Evolutionary conservation across 2,888 invertebrate genomes (phyloP).

Genomic region (Hirtodrosophila cameraria): DNA sequence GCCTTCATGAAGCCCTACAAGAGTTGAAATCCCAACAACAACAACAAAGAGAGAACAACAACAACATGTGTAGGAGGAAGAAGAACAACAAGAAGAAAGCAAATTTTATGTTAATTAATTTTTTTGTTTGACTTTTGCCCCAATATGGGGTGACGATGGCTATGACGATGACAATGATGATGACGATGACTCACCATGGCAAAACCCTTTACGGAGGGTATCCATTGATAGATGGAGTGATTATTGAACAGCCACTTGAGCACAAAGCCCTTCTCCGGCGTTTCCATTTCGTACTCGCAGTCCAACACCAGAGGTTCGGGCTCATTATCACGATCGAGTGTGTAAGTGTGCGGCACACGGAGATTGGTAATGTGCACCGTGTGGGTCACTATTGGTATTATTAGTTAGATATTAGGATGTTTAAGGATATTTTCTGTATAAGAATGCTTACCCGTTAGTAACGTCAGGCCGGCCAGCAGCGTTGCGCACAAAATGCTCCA

Average conservation of each 20-base stretch:
- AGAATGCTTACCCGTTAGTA: constrained; percentile 71
- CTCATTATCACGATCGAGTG: constrained; percentile 82
- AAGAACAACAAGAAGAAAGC: constrained; percentile 45
- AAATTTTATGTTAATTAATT: constrained; percentile 75
- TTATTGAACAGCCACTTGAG: constrained; percentile 84
- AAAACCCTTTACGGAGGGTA: constrained; percentile 83
- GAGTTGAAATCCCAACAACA: constrained; percentile 11
- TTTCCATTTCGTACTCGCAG: constrained; percentile 83
- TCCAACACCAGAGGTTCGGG: constrained; percentile 83
- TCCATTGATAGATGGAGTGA: constrained; percentile 84
- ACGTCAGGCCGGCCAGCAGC: constrained; percentile 79
- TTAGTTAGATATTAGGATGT: background rate
- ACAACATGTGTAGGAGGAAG: no score
- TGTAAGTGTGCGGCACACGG: constrained; percentile 84
- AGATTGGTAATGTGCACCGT: constrained; percentile 84
- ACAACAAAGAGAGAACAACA: background rate
- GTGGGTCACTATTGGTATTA: constrained; percentile 71
- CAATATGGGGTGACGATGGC: constrained; percentile 14
- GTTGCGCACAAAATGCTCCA: constrained; percentile 76
- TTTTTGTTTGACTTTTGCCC: constrained; percentile 30
- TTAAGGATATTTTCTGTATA: background rate
- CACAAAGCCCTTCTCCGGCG: constrained; percentile 83
- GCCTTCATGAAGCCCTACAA: constrained; percentile 83
- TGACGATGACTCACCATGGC: constrained; percentile 81
- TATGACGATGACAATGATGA: constrained; percentile 7